A percentile compares a stretch with the other conserved stretches of the same genome.
phyloP scores from a whole-genome alignment of 2,797 vertebrate species.

The Florisuga fusca region DNA sequence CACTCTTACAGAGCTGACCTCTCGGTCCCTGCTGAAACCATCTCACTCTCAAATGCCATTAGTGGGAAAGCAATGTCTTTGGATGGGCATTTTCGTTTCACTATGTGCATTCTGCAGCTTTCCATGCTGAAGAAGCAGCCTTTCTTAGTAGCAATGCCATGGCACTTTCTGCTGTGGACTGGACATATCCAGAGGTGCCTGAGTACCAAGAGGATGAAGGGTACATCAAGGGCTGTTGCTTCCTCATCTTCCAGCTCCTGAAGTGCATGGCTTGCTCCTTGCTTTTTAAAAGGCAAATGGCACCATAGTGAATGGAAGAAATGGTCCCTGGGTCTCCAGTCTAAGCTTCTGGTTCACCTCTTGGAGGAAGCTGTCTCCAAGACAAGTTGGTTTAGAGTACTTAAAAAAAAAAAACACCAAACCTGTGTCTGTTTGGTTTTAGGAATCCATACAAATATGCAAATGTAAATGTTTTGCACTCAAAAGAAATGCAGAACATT shows the following conservation, averaged over 20 bases:
- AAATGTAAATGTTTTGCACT: neutral
- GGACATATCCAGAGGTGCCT: neutral
- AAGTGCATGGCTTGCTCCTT: neutral
- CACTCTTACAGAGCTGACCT: neutral
- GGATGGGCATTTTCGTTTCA: neutral
- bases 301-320: neutral
- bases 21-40: neutral
- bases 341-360: neutral
- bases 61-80: neutral
- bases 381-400: neutral
- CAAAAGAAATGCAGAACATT: neutral
- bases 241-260: neutral
- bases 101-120: neutral
- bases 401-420: neutral
- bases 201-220: neutral
- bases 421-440: too few species aligned
- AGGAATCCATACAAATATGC: accelerated
- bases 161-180: neutral
- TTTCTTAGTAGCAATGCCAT: neutral
- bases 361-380: neutral
- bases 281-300: neutral
- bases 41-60: neutral
- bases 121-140: neutral
- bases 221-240: neutral
- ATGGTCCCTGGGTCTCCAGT: neutral